Percentiles rank a stretch among this genome's conserved stretches.
Evolutionary conservation across 1,140 invertebrate species (phyloP).

Genomic region (Laupala kohalensis): DNA sequence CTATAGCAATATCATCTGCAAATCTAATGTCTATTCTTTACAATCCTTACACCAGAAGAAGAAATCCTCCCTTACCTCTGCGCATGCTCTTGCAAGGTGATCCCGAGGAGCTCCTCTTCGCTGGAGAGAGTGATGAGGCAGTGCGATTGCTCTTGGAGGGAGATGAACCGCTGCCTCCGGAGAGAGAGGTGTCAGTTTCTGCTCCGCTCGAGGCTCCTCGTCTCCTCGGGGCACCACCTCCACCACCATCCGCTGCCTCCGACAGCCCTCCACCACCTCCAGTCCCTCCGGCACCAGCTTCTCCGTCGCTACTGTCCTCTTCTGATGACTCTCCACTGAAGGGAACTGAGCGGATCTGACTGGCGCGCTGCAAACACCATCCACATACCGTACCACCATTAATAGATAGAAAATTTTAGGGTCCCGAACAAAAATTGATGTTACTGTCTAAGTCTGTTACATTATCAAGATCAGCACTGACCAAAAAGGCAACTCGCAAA

Average conservation of each 20-base stretch:
- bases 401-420: too few relatives aligned
- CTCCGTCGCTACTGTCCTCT: slow-evolving; percentile 85
- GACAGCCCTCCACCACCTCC: slow-evolving; percentile 16
- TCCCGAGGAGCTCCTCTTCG: slow-evolving; percentile 70
- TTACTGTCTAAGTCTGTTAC: too few relatives aligned
- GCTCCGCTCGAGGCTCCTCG: slow-evolving; percentile 28
- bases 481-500: too few relatives aligned
- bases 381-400: too few relatives aligned
- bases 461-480: too few relatives aligned
- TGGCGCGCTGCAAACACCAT: slow-evolving; percentile 52
- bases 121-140: slow-evolving; percentile 66
- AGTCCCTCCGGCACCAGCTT: slow-evolving; percentile 26
- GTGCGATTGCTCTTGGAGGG: slow-evolving; percentile 75
- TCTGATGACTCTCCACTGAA: slow-evolving; percentile 92
- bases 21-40: too few relatives aligned
- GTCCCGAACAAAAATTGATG: too few relatives aligned
- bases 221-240: slow-evolving; percentile 39
- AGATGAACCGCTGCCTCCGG: slow-evolving; percentile 43
- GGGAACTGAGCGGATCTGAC: slow-evolving; percentile 88
- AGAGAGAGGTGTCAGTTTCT: slow-evolving; percentile 34
- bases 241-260: slow-evolving; percentile 28
- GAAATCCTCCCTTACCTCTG: slow-evolving; percentile 43
- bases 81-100: slow-evolving; percentile 66
- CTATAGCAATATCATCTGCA: too few relatives aligned
- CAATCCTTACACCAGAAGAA: too few relatives aligned